Evolutionary conservation across 2,113 vertebrate species (phyloP).

Genomic region (Sylvietta virens): DNA sequence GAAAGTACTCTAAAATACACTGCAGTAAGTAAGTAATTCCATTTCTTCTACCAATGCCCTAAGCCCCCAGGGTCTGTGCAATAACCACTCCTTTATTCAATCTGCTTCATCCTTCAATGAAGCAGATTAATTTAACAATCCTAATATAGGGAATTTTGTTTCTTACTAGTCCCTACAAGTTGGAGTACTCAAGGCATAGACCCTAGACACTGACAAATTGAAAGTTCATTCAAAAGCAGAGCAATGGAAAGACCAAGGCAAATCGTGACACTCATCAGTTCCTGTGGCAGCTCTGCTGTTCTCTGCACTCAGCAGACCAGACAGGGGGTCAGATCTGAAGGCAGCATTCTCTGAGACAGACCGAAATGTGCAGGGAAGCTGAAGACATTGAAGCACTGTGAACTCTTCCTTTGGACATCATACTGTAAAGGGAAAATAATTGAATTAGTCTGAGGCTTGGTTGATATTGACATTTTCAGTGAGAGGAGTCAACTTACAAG

Average conservation of each 20-base stretch:
- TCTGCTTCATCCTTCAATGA: not conserved
- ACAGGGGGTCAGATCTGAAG: not conserved
- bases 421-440: not conserved
- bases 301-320: not conserved
- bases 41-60: not conserved
- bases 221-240: not conserved
- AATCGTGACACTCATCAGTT: not conserved
- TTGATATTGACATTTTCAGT: not conserved
- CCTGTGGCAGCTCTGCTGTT: not conserved
- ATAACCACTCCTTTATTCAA: not conserved
- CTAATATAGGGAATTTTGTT: not conserved
- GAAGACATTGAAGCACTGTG: not conserved
- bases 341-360: not conserved
- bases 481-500: not conserved
- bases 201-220: not conserved
- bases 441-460: not conserved
- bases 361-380: not conserved
- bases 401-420: not conserved
- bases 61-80: not conserved
- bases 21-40: not conserved
- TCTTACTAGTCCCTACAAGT: not conserved
- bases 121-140: slow-evolving; percentile 1
- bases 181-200: not conserved
- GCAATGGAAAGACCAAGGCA: not conserved
- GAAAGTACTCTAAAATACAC: not conserved